Evolutionary conservation across 2,888 invertebrate species (phyloP).

Genomic region (Thecophora atra): DNA sequence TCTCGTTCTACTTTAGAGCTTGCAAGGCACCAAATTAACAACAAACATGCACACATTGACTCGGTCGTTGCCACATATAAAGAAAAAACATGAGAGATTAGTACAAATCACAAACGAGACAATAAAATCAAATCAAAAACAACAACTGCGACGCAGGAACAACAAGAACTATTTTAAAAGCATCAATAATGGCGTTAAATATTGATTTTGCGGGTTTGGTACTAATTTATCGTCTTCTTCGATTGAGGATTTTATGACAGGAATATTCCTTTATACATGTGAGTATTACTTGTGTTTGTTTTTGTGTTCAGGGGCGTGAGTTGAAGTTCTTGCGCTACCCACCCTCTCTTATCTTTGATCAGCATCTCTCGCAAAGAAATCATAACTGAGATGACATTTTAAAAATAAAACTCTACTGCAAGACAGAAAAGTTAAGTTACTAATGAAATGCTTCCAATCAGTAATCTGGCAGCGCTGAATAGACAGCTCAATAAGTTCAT

Average conservation of each 20-base stretch:
- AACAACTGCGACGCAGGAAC: slow-evolving; percentile 3
- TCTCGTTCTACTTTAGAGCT: neutral
- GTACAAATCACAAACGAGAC: neutral
- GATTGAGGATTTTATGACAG: slow-evolving; percentile 17
- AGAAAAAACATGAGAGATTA: neutral
- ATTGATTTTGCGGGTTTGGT: slow-evolving; percentile 40
- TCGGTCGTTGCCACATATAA: neutral
- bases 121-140: slow-evolving; percentile 2
- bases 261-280: neutral
- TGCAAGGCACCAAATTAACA: neutral
- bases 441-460: neutral
- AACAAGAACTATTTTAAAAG: slow-evolving; percentile 8
- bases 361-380: no score
- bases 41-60: neutral
- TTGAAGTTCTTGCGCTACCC: neutral
- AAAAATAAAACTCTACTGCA: no score
- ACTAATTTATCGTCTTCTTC: slow-evolving; percentile 32
- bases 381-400: no score
- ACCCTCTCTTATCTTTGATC: neutral
- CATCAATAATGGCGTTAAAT: slow-evolving; percentile 11
- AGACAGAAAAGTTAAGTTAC: neutral
- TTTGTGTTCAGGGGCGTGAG: neutral
- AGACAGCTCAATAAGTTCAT: no score
- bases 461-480: neutral
- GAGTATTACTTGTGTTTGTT: neutral